Evolutionary conservation across 1,140 invertebrate genomes (phyloP).

Genomic region (Leptinotarsa lineolata): DNA sequence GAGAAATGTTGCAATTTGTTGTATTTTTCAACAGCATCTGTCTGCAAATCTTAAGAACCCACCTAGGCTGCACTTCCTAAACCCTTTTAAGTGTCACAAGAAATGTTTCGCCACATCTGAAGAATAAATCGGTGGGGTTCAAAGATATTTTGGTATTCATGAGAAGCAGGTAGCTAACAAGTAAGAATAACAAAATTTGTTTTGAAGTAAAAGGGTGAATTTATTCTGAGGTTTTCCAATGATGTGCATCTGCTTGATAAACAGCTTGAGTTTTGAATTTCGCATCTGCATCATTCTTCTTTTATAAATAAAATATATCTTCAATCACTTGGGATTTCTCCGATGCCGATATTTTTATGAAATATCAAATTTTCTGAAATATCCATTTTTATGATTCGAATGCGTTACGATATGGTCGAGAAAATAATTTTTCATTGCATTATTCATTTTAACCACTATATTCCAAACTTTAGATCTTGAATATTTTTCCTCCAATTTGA

Average conservation of each 20-base stretch:
- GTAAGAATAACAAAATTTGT: conserved; percentile 19
- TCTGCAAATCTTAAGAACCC: conserved; percentile 22
- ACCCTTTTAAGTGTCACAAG: conserved; percentile 26
- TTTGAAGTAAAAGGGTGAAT: conserved; percentile 34
- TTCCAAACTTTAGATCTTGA: too few species aligned
- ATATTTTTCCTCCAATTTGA: too few species aligned
- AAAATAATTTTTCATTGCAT: too few species aligned
- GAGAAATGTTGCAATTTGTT: conserved; percentile 22
- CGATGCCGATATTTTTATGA: conserved; percentile 11
- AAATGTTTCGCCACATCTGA: conserved; percentile 28
- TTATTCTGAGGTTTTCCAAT: conserved; percentile 16
- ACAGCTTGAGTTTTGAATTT: conserved; percentile 28
- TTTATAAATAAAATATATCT: neutral
- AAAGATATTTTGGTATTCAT: conserved; percentile 18
- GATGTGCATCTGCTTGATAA: conserved; percentile 28
- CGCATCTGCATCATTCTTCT: conserved; percentile 25
- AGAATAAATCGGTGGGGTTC: conserved; percentile 13
- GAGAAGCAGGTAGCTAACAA: conserved; percentile 27
- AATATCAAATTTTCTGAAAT: too few species aligned
- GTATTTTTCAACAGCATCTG: conserved; percentile 24
- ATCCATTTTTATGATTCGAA: too few species aligned
- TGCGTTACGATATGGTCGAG: too few species aligned
- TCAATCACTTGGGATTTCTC: too few species aligned
- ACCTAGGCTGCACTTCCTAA: neutral
- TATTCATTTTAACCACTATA: too few species aligned